Percentiles rank a stretch among this genome's conserved stretches.
phyloP scores from a whole-genome alignment of 1,140 invertebrate species.

The Eueides isabella region DNA sequence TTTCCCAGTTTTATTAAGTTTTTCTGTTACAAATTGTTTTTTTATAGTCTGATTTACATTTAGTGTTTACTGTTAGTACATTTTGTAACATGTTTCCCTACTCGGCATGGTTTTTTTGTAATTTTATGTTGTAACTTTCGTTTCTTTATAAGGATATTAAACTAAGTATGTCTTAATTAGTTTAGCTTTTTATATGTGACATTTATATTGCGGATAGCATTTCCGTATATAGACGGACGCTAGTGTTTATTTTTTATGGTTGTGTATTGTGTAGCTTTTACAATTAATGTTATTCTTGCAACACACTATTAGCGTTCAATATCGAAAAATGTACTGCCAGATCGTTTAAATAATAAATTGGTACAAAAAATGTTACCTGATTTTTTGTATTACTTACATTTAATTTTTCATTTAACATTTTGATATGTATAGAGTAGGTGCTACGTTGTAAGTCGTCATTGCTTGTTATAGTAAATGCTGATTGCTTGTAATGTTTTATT shows the following conservation, averaged over 20 bases:
- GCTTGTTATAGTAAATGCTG: constrained; percentile 23
- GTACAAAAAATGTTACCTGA: constrained; percentile 78
- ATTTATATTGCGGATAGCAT: neutral
- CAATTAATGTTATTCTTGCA: neutral
- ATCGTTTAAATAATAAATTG: constrained; percentile 49
- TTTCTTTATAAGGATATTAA: neutral
- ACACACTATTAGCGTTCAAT: neutral
- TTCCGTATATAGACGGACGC: neutral
- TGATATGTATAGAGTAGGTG: constrained; percentile 49
- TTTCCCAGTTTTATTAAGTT: constrained; percentile 57
- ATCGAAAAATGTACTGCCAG: constrained; percentile 42
- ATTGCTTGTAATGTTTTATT: constrained; percentile 18
- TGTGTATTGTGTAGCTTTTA: constrained; percentile 6
- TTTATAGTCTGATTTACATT: constrained; percentile 31
- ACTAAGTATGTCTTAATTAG: constrained; percentile 3
- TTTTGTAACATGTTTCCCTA: constrained; percentile 30
- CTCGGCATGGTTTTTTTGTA: neutral
- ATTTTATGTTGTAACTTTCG: constrained; percentile 24
- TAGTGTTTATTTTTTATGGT: constrained; percentile 5
- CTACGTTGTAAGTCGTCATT: constrained; percentile 48
- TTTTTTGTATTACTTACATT: constrained; percentile 54
- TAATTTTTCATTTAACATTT: constrained; percentile 33
- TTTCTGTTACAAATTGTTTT: constrained; percentile 42
- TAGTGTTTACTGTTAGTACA: constrained; percentile 33
- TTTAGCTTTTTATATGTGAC: constrained; percentile 4